These are phyloP conservation scores for Pseudomyrmex dendroicus DNA, from an alignment of 1,140 invertebrate species.

Conservation along the genomic window DNA sequence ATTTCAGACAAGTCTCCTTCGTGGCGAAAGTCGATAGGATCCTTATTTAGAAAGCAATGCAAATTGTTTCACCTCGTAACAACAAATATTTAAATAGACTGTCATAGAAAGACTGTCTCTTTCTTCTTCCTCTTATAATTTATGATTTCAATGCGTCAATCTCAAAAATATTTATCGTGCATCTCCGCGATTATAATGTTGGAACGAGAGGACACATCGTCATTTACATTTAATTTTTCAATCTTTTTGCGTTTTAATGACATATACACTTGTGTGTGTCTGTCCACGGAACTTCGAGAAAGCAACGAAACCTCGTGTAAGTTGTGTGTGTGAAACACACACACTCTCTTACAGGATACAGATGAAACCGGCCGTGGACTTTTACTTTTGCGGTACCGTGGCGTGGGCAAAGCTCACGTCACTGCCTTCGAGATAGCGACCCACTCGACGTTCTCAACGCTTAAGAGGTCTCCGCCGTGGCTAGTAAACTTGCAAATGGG, in stretches of 20 bases:
- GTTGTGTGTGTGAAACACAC: not conserved
- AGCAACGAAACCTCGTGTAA: constrained; percentile 11
- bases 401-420: constrained; percentile 76
- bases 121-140: too few relatives aligned
- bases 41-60: not conserved
- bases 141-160: not conserved
- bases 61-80: not conserved
- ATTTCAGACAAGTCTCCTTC: constrained; percentile 27
- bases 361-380: constrained; percentile 70
- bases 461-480: not conserved
- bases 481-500: not conserved
- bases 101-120: too few relatives aligned
- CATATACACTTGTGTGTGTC: too few relatives aligned
- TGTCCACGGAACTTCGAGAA: not conserved
- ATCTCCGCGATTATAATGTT: not conserved
- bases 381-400: constrained; percentile 80
- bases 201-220: not conserved
- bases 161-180: not conserved
- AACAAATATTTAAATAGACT: too few relatives aligned
- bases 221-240: too few relatives aligned
- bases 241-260: not conserved
- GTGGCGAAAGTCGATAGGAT: constrained; percentile 22
- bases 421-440: constrained; percentile 72
- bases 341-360: constrained; percentile 2
- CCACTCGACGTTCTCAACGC: constrained; percentile 66